Evolutionary conservation across 1,140 invertebrate genomes (phyloP).

Genomic region (Littorina saxatilis): DNA sequence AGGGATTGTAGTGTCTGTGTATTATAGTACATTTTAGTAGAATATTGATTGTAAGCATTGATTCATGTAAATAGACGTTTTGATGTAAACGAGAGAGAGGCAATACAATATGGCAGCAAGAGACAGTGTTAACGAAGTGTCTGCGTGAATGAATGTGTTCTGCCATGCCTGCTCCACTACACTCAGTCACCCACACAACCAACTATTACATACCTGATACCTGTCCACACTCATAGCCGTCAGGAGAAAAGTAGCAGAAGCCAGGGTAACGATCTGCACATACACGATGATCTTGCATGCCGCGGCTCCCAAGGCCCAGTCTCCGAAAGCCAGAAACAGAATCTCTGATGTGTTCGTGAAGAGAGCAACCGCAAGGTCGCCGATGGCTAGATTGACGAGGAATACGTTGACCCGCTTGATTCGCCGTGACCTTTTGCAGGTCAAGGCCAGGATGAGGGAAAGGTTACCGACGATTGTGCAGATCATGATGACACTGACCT

Average conservation of each 20-base stretch:
- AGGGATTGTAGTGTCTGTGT: too few relatives aligned
- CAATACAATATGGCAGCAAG: too few relatives aligned
- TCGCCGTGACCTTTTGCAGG: constrained; percentile 62
- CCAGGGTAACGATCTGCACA: constrained; percentile 75
- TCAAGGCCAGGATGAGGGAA: constrained; percentile 61
- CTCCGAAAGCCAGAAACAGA: constrained; percentile 74
- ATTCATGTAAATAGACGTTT: too few relatives aligned
- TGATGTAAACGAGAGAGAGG: too few relatives aligned
- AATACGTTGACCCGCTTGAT: constrained; percentile 72
- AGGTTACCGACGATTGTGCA: constrained; percentile 69
- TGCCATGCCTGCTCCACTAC: too few relatives aligned
- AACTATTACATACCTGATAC: constrained; percentile 57
- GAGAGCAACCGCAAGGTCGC: constrained; percentile 75
- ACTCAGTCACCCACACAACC: too few relatives aligned
- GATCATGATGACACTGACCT: constrained; percentile 72
- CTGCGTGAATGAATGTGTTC: too few relatives aligned
- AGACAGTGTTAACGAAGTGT: too few relatives aligned
- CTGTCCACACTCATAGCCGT: constrained; percentile 76
- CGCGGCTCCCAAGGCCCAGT: constrained; percentile 75
- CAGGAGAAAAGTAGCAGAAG: constrained; percentile 75
- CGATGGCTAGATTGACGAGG: constrained; percentile 75
- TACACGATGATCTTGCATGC: constrained; percentile 76
- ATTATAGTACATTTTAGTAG: too few relatives aligned
- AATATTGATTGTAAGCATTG: too few relatives aligned
- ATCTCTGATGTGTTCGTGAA: constrained; percentile 78